A percentile compares a stretch with the other conserved stretches of the same genome.
Conservation (phyloP, 2,888 invertebrate species). For the Melanchra persicariae region DNA sequence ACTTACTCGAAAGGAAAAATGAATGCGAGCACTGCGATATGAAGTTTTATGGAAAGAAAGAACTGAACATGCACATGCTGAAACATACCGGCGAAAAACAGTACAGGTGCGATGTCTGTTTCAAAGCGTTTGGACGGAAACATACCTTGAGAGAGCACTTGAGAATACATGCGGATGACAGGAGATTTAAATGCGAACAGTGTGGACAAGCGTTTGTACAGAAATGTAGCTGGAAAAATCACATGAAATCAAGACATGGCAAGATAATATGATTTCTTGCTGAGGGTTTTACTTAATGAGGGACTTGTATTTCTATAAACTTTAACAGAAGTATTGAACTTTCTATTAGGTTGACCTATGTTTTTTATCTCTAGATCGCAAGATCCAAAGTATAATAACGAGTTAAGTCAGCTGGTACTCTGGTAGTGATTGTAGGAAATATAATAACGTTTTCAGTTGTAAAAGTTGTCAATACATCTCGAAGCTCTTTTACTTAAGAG, state of each 20-base stretch:
- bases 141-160: conserved; percentile 53
- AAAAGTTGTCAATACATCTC: no score
- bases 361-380: no score
- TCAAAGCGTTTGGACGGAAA: conserved; percentile 50
- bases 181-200: conserved; percentile 52
- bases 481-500: no score
- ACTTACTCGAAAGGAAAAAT: conserved; percentile 55
- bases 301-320: no score
- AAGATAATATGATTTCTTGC: no score
- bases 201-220: conserved; percentile 61
- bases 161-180: conserved; percentile 59
- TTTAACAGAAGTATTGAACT: no score
- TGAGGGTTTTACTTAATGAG: no score
- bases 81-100: conserved; percentile 60
- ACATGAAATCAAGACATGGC: conserved; percentile 38
- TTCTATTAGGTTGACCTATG: no score
- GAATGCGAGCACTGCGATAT: conserved; percentile 55
- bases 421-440: no score
- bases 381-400: no score
- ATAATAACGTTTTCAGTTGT: no score
- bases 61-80: conserved; percentile 48
- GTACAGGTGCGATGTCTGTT: conserved; percentile 50
- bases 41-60: conserved; percentile 52
- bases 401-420: no score
- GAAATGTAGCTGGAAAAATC: conserved; percentile 50